phyloP scores from a whole-genome alignment of 1,140 invertebrate species.

The Diachasma alloeum region DNA sequence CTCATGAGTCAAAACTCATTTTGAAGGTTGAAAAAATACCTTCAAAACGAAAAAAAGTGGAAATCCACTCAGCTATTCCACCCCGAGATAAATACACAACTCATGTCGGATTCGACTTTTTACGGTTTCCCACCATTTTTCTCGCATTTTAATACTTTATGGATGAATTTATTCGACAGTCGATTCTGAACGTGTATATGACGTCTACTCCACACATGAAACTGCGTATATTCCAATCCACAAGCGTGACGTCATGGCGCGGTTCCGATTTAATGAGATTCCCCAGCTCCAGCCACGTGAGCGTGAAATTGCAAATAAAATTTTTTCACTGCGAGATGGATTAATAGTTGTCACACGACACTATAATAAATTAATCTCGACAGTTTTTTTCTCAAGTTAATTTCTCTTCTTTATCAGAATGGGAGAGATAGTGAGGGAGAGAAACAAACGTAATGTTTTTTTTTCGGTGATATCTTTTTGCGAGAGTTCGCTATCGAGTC shows the following conservation, averaged over 20 bases:
- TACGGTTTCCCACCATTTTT: too few relatives aligned
- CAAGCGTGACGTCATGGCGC: constrained; percentile 20
- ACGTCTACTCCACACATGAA: too few relatives aligned
- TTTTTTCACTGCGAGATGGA: constrained; percentile 1
- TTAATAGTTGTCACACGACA: constrained; percentile 3
- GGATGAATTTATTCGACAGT: neutral
- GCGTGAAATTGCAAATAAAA: constrained; percentile 41
- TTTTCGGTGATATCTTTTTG: neutral
- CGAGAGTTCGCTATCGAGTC: constrained; percentile 1
- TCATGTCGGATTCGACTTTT: too few relatives aligned
- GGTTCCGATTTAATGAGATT: constrained; percentile 37
- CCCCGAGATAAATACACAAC: too few relatives aligned
- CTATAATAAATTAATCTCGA: neutral
- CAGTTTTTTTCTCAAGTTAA: neutral
- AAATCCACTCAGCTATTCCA: too few relatives aligned
- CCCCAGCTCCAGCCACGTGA: constrained; percentile 13
- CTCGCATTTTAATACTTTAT: too few relatives aligned
- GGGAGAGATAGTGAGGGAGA: neutral
- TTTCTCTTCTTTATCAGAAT: neutral
- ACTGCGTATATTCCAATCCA: neutral
- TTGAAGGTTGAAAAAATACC: too few relatives aligned
- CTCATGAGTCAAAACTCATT: too few relatives aligned
- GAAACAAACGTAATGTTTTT: neutral
- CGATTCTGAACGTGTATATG: neutral
- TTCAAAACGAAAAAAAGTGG: too few relatives aligned